These are phyloP conservation scores for Gephyroberyx darwinii DNA, from an alignment of 2,797 vertebrate species.

Conservation along the genomic window DNA sequence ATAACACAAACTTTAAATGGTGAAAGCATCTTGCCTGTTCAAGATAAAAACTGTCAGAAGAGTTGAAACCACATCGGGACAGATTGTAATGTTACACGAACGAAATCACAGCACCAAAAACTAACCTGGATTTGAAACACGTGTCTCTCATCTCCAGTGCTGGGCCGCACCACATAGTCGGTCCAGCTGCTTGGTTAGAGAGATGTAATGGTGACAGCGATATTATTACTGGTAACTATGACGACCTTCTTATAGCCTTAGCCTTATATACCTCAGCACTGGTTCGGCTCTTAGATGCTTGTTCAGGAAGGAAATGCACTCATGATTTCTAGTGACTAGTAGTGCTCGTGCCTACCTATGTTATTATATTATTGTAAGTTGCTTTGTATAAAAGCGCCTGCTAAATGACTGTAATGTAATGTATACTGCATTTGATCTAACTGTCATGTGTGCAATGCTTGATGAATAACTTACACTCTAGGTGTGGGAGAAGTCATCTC, in stretches of 20 bases:
- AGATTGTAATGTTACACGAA: background rate
- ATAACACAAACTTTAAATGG: background rate
- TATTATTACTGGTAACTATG: slow-evolving; percentile 18
- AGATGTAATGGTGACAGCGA: background rate
- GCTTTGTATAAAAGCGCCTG: no score
- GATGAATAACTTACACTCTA: slow-evolving; percentile 84
- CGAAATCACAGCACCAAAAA: slow-evolving; percentile 5
- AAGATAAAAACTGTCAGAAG: background rate
- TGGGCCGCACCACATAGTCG: slow-evolving; percentile 96
- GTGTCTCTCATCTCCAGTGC: slow-evolving; percentile 96
- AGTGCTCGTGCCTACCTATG: no score
- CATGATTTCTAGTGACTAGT: no score
- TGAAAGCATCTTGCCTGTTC: background rate
- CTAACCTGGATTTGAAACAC: slow-evolving; percentile 97
- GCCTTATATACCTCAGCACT: no score
- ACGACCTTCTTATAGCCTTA: background rate
- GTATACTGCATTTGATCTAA: background rate
- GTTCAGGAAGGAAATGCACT: no score
- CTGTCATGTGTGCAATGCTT: background rate
- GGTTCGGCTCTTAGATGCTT: no score
- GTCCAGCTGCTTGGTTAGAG: slow-evolving; percentile 86
- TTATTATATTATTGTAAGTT: no score
- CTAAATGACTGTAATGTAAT: background rate
- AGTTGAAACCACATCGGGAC: background rate
- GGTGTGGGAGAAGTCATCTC: slow-evolving; percentile 89